Conservation (phyloP, 2,113 vertebrate species). For the Platichthys flesus region DNA sequence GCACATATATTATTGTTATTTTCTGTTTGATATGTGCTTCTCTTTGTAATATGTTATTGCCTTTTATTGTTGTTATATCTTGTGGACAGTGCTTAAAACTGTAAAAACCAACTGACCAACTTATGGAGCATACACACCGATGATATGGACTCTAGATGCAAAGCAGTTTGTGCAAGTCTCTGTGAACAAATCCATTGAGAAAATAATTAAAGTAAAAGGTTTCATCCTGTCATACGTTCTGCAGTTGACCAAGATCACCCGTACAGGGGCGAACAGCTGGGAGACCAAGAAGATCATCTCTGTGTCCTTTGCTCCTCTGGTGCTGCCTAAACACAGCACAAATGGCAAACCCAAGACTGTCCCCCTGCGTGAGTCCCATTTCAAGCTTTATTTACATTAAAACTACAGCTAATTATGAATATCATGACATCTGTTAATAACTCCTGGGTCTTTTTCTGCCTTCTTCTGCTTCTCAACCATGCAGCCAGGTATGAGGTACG, state of each 20-base stretch:
- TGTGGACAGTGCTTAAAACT: too few relatives aligned
- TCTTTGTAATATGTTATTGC: too few relatives aligned
- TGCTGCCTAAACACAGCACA: conserved; percentile 88
- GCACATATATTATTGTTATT: too few relatives aligned
- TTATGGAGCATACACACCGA: background rate
- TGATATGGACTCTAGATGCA: background rate
- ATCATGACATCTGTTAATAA: background rate
- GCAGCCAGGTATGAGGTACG: conserved; percentile 90
- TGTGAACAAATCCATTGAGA: background rate
- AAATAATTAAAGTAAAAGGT: background rate
- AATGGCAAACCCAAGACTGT: conserved; percentile 84
- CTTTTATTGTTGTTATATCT: too few relatives aligned
- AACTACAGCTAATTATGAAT: background rate
- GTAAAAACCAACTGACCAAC: too few relatives aligned
- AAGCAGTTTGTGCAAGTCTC: background rate
- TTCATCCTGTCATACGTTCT: background rate
- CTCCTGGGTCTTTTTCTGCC: too few relatives aligned
- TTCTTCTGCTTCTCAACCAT: background rate
- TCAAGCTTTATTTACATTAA: background rate
- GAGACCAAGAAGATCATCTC: conserved; percentile 99
- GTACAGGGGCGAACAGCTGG: conserved; percentile 90
- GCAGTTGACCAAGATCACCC: conserved; percentile 96
- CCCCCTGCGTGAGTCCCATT: conserved; percentile 90
- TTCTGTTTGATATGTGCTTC: too few relatives aligned
- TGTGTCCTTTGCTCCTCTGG: conserved; percentile 96